Base-by-base conservation (phyloP, 2,888 invertebrate species). In the Pollenia labialis region DNA sequence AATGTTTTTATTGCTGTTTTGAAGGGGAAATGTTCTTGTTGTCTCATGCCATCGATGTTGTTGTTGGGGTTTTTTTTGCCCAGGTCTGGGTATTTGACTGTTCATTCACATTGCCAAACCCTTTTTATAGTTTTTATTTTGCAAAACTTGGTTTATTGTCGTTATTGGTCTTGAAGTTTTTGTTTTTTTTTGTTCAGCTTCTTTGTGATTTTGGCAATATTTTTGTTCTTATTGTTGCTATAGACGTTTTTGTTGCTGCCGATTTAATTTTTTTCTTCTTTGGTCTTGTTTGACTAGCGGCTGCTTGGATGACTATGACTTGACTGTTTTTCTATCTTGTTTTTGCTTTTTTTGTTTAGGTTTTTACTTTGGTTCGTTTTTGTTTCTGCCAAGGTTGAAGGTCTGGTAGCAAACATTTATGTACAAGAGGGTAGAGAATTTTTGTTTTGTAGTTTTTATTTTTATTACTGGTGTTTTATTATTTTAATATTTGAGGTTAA, bases 401-500 rank as follows among this genome's bases (percentile, higher is more conserved):
- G 86, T 84, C 83, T 83, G 77, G 48, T 71, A 69, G 50, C 42
- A 56, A 77, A 48, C 40, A 46, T 60, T 82, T 52, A 69, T 76
- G 54, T 54, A 58, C 66, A 75, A 81, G 48, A 46, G 58, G 32
- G 52, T 56, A 46, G 58, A 44, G 52, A 46, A 42, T 14, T 62
- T 58, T 75, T 54, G 16, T 40, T 62, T 18, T 46, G 9, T 74
- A 12, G n/a, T 46, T 52, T 56, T 42, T 71, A 64, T 77, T 66
- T 52, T 46, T 46, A 79, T 62, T 42, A 44, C 46, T 50, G 62
- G 23, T 62, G 50, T 62, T 69, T 75, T 46, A 75, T 69, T 82
- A 68, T 85, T 69, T 79, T 71, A 74, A 69, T 82, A 66, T 83
- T 87, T 83, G 60, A 77, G 72, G 80, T 81, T 81, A 74, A 76